Conservation (phyloP, 2,113 vertebrate genomes). For the Tetrax tetrax region DNA sequence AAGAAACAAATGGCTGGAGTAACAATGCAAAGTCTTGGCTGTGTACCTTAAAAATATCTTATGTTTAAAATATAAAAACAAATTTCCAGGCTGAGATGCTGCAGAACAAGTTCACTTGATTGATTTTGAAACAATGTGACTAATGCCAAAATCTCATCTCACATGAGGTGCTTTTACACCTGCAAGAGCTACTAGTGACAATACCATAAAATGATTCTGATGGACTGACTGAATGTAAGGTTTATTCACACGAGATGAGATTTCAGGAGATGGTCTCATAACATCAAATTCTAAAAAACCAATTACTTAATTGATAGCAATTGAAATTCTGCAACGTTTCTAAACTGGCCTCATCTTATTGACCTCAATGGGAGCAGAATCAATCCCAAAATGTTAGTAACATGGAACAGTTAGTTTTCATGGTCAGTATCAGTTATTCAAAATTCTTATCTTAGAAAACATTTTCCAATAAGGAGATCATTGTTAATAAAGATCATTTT, state of each 20-base stretch:
- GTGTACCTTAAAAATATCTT: neutral
- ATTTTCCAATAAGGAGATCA: neutral
- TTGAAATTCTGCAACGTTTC: slow-evolving; percentile 17
- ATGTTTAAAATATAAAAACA: neutral
- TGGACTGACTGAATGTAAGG: neutral
- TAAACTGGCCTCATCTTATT: neutral
- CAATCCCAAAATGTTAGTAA: neutral
- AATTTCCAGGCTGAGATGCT: neutral
- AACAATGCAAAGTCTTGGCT: neutral
- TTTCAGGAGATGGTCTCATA: neutral
- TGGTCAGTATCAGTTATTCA: neutral
- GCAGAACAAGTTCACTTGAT: neutral
- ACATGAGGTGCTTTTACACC: neutral
- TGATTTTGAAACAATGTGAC: neutral
- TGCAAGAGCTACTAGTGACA: neutral
- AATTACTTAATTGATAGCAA: neutral
- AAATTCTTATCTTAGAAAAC: neutral
- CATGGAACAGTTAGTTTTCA: neutral
- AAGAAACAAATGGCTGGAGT: neutral
- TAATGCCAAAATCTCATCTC: neutral
- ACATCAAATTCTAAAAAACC: neutral
- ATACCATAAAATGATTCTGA: neutral
- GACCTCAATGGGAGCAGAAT: neutral
- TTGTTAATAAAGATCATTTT: neutral
- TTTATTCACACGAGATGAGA: neutral